Percentiles rank a stretch among this genome's conserved stretches.
These are phyloP conservation scores for Romanogobio albipinnatus DNA, from an alignment of 2,113 vertebrate genomes.

Conservation along the genomic window DNA sequence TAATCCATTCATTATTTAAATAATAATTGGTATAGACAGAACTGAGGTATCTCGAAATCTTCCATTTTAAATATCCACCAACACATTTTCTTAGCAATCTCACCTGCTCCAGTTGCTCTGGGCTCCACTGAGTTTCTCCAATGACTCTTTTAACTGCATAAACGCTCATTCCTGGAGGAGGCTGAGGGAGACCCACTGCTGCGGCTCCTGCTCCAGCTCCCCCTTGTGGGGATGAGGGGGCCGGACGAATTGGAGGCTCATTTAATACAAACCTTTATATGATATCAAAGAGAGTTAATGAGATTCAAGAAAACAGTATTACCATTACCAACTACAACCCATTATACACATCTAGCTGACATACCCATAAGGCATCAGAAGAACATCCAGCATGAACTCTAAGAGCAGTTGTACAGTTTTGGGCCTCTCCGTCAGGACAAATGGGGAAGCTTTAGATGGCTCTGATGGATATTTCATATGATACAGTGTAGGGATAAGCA, in stretches of 20 bases:
- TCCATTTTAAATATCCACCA: not conserved
- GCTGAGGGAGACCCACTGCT: slow-evolving; percentile 85
- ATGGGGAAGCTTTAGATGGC: slow-evolving; percentile 82
- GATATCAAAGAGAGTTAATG: not conserved
- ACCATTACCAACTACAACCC: not conserved
- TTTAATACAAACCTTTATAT: slow-evolving; percentile 88
- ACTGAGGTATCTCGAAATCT: not conserved
- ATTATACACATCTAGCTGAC: not conserved
- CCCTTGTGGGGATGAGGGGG: slow-evolving; percentile 81
- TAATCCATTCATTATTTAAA: not conserved
- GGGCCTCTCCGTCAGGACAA: slow-evolving; percentile 96
- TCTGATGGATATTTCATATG: slow-evolving; percentile 95
- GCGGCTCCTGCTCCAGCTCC: slow-evolving; percentile 71
- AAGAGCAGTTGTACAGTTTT: slow-evolving; percentile 95
- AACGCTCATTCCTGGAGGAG: slow-evolving; percentile 96
- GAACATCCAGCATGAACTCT: slow-evolving; percentile 98
- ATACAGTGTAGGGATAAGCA: slow-evolving; percentile 97
- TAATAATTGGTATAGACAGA: not conserved
- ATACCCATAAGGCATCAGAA: slow-evolving; percentile 99
- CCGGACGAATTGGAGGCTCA: slow-evolving; percentile 89
- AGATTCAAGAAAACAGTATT: not conserved
- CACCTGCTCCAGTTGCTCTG: slow-evolving; percentile 96
- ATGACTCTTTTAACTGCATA: slow-evolving; percentile 95
- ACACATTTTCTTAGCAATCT: not conserved
- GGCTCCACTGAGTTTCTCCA: slow-evolving; percentile 94